Conservation (phyloP, 2,797 vertebrate species). For the Gouania willdenowi region DNA sequence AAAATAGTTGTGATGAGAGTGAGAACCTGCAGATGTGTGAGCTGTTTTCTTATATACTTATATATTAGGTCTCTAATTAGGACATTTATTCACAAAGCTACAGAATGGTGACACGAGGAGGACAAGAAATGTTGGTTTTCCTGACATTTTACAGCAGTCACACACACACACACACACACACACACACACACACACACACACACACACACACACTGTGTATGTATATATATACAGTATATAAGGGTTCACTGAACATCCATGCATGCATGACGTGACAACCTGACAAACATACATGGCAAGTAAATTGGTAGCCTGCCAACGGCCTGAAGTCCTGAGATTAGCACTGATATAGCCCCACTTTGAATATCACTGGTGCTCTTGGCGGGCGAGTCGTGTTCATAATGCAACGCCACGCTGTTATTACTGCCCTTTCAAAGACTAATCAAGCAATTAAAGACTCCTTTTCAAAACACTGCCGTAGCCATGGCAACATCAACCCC, state of each 20-base stretch:
- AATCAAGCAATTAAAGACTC: slow-evolving; percentile 63
- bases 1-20: too few species aligned
- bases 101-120: too few species aligned
- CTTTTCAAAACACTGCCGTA: slow-evolving; percentile 20
- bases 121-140: too few species aligned
- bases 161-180: not conserved
- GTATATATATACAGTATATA: slow-evolving; percentile 35
- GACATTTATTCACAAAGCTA: too few species aligned
- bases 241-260: slow-evolving; percentile 55
- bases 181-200: not conserved
- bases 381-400: slow-evolving; percentile 59
- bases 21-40: too few species aligned
- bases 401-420: slow-evolving; percentile 46
- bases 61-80: too few species aligned
- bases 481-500: slow-evolving; percentile 44
- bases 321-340: slow-evolving; percentile 43
- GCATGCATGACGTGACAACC: slow-evolving; percentile 52
- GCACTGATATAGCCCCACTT: slow-evolving; percentile 25
- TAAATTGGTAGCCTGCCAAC: slow-evolving; percentile 61
- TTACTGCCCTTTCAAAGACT: slow-evolving; percentile 57
- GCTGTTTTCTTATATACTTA: too few species aligned
- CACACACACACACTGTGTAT: not conserved
- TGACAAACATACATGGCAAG: slow-evolving; percentile 58
- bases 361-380: slow-evolving; percentile 50
- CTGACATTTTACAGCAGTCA: too few species aligned